Evolutionary conservation across 2,888 invertebrate species (phyloP).

Genomic region (Theretra japonica): DNA sequence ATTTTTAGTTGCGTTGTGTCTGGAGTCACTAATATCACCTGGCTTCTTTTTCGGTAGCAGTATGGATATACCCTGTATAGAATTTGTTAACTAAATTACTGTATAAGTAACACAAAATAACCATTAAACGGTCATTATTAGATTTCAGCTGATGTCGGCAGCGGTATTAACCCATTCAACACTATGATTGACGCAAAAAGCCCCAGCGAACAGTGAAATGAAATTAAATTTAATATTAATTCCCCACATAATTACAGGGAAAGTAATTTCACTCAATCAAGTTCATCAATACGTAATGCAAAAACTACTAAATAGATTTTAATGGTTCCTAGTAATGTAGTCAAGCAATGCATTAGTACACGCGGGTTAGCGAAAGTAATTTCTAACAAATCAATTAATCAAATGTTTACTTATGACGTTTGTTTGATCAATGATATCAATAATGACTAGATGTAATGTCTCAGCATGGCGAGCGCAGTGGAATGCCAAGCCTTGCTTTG

Average conservation of each 20-base stretch:
- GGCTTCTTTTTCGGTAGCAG: no score
- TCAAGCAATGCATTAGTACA: conserved; percentile 11
- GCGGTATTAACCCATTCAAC: not conserved
- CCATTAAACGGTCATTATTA: not conserved
- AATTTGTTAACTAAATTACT: not conserved
- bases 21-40: no score
- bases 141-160: not conserved
- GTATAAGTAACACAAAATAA: not conserved
- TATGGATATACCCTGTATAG: no score
- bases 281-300: conserved; percentile 37
- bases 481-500: no score
- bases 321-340: conserved; percentile 39
- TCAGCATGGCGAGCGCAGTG: no score
- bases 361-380: conserved; percentile 3
- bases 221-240: conserved; percentile 27
- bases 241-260: conserved; percentile 36
- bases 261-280: conserved; percentile 41
- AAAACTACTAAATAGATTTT: conserved; percentile 52
- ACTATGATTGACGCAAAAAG: conserved; percentile 28
- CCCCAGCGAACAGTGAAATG: conserved; percentile 9
- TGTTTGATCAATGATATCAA: not conserved
- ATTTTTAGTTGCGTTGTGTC: no score
- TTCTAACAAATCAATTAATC: not conserved
- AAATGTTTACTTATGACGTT: not conserved
- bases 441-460: not conserved